Evolutionary conservation across 2,113 vertebrate species (phyloP), one percentile per base, ranked within the genome.

Genomic region (Phalacrocorax carbo): DNA sequence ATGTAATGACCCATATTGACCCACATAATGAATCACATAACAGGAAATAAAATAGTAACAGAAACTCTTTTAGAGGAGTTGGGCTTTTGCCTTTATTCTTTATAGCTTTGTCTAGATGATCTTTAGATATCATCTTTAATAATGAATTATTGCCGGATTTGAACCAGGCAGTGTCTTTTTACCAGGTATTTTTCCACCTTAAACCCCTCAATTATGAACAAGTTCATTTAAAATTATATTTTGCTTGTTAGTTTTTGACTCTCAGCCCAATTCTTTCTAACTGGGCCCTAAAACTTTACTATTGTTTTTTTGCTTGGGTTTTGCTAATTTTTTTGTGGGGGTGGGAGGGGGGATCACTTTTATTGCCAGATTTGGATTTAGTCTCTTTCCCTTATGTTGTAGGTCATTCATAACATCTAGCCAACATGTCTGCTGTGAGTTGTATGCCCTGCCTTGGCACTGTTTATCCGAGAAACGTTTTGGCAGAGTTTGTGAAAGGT

Each of bases 61-160:
- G 76, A 95, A 96, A 86, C 71, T 82, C 48, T 94, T 93, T 40
- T 71, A 55, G 83, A 90, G 49, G 49, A 62, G 21, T 57, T 86
- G 54, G 23, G 54, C 68, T 29, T 89, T 85, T 96, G 54, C 70
- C 69, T 82, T 93, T 89, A 44, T 78, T 94, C 27, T 87, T 76
- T 65, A 51, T 25, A 49, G 46, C 55, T 93, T 85, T 93, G 27
- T 85, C 64, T 93, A 62, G 51, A 79, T 95, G 68, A 40, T 69
- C 68, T 66, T 80, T 93, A 98, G 78, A 80, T 95, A 95, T 70
- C 54, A 77, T 84, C 80, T 96, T 94, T 72, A 95, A 94, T 84
- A 94, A 91, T 94, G 83, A 97, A 80, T 92, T 93, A 85, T 93
- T 93, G 92, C 93, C 96, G 91, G 96, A 90, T 97, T 94, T 81